A percentile compares a stretch with the other conserved stretches of the same genome.
Conservation (phyloP, 2,888 invertebrate genomes). For the Cacoxenus indagator region DNA sequence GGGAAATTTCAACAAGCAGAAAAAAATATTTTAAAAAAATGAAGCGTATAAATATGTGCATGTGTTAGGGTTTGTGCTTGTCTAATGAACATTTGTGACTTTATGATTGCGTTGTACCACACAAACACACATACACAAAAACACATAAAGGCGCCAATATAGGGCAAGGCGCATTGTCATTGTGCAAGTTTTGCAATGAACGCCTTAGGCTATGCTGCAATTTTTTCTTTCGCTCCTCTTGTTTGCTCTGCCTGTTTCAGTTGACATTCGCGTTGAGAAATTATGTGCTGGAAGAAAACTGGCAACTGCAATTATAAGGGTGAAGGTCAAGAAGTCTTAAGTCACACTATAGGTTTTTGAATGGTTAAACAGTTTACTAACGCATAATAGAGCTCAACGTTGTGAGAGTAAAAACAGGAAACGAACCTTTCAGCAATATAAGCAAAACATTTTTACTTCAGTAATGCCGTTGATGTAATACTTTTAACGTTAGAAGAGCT, state of each 20-base stretch:
- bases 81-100: constrained; percentile 2
- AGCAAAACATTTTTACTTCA: too few species aligned
- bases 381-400: too few species aligned
- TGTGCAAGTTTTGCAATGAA: background rate
- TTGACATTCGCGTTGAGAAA: background rate
- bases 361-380: too few species aligned
- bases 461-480: too few species aligned
- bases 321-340: too few species aligned
- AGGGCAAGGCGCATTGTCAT: background rate
- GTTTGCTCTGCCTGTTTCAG: background rate
- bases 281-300: background rate
- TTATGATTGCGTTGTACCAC: constrained; percentile 1
- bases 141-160: background rate
- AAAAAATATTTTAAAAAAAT: constrained; percentile 30
- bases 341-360: too few species aligned
- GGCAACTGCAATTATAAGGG: constrained; percentile 10
- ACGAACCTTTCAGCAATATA: too few species aligned
- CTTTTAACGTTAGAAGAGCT: too few species aligned
- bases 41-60: constrained; percentile 36
- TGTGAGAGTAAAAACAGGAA: too few species aligned
- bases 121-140: background rate
- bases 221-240: background rate
- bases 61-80: constrained; percentile 2
- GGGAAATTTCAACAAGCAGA: constrained; percentile 26
- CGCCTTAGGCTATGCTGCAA: constrained; percentile 4